A percentile compares a stretch with the other conserved stretches of the same genome.
Evolutionary conservation across 2,888 invertebrate species (phyloP).

Genomic region (Himalopsyche anomala): DNA sequence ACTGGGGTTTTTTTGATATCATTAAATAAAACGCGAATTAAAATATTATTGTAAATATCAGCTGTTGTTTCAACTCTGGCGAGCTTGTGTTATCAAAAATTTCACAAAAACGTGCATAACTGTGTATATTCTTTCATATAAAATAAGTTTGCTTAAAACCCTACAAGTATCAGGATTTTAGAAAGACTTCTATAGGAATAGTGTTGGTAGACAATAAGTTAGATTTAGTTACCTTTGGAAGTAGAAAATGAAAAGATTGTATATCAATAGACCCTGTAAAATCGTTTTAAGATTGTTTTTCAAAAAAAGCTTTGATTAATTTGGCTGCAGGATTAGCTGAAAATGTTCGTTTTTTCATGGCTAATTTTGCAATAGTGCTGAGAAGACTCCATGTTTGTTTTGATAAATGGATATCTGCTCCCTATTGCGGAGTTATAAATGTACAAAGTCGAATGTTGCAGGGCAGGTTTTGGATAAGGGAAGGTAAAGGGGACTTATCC

Average conservation of each 20-base stretch:
- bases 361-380: background rate
- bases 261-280: conserved; percentile 60
- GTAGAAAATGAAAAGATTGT: conserved; percentile 26
- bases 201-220: conserved; percentile 12
- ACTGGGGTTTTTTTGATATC: conserved; percentile 46
- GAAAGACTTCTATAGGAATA: conserved; percentile 8
- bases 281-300: conserved; percentile 45
- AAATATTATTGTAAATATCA: conserved; percentile 7
- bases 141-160: background rate
- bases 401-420: conserved; percentile 8
- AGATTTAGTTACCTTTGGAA: background rate
- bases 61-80: background rate
- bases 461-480: conserved; percentile 6
- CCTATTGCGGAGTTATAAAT: background rate
- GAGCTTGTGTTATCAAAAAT: conserved; percentile 13
- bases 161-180: background rate
- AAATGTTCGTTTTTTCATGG: background rate
- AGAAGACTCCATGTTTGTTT: conserved; percentile 21
- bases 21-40: background rate
- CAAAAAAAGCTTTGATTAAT: background rate
- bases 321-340: conserved; percentile 26
- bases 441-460: conserved; percentile 24
- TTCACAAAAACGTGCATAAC: conserved; percentile 3
- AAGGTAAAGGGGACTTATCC: conserved; percentile 5
- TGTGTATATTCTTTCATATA: background rate